Base-by-base conservation (phyloP, 2,888 invertebrate genomes). In the Himalopsyche kuldschensis region DNA sequence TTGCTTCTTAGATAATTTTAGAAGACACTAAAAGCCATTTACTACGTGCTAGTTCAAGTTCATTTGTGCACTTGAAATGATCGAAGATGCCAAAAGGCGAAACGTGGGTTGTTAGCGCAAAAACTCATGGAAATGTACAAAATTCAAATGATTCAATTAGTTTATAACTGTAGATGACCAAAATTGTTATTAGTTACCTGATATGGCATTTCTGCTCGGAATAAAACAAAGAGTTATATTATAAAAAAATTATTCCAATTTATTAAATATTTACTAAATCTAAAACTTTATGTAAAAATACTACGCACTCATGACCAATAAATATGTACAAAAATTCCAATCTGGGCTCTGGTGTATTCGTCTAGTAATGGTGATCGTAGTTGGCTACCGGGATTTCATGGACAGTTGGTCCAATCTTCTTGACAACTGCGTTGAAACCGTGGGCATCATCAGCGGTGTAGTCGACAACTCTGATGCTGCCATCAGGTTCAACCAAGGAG, bases 401-500 rank as follows among this genome's bases (percentile, higher is more conserved):
- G 41, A 85, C 77, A 0, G 86, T 81, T 15, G 86, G 86, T 27
- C 86, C 86, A 20, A 84, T 81, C 80, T 85, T 86, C 82, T 85
- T 86, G 27, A 86, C 86, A 1, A 83, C 78, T 69, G 86, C 86
- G 76, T 86, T 85, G 82, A 86, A 86, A 20, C 86, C 86, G 47
- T 86, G 79, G 47, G 69, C 80, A 76, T 86, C 86, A 79, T 86
- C 86, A 76, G 86, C 86, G n/a, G 46, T 75, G 79, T 86, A 86
- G 76, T 86, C 85, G 27, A 86, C 86, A 35, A 86, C 82, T 32
- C 86, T 84, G 10, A 86, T 35, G 6, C 85, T 84, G 69, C 86
- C 86, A 32, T 86, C 86, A 31, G 86, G 86, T 75, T 86, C 86
- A 47, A 86, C 86, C 78, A 86, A 41, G 11, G 86, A 86, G 82